Evolutionary conservation across 2,797 vertebrate genomes (phyloP).

Genomic region (Balearica regulorum): DNA sequence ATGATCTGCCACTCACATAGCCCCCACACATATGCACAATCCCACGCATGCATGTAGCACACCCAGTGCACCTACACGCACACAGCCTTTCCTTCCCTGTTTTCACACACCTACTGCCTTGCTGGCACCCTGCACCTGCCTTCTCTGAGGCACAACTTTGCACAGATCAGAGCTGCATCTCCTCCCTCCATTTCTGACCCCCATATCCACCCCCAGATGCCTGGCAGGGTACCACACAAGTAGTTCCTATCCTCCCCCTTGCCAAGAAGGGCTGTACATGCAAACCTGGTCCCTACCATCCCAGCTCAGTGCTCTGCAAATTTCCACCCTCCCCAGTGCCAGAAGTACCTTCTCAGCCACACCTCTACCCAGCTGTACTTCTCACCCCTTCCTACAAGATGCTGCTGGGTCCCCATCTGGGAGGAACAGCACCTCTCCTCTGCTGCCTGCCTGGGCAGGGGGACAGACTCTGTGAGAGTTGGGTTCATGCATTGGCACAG

Average conservation of each 20-base stretch:
- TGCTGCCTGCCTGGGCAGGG: not conserved
- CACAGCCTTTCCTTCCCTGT: not conserved
- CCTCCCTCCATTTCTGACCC: not conserved
- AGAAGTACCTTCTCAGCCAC: not conserved
- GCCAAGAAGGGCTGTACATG: not conserved
- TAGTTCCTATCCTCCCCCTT: not conserved
- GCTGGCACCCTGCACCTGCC: not conserved
- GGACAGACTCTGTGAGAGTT: not conserved
- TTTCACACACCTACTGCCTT: not conserved
- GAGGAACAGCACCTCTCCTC: not conserved
- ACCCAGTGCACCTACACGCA: rapidly evolving
- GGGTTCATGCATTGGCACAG: not conserved
- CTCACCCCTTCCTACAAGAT: not conserved
- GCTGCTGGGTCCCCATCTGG: not conserved
- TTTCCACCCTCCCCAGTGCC: not conserved
- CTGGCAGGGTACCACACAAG: not conserved
- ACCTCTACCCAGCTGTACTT: not conserved
- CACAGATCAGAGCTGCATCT: not conserved
- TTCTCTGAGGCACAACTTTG: not conserved
- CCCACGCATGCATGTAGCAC: not conserved
- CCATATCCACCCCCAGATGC: not conserved
- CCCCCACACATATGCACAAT: not conserved
- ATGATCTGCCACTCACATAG: not conserved
- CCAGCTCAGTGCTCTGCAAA: not conserved
- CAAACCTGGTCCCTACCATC: not conserved